Base-by-base conservation (phyloP, 2,113 vertebrate species). In the Leptodactylus fuscus region DNA sequence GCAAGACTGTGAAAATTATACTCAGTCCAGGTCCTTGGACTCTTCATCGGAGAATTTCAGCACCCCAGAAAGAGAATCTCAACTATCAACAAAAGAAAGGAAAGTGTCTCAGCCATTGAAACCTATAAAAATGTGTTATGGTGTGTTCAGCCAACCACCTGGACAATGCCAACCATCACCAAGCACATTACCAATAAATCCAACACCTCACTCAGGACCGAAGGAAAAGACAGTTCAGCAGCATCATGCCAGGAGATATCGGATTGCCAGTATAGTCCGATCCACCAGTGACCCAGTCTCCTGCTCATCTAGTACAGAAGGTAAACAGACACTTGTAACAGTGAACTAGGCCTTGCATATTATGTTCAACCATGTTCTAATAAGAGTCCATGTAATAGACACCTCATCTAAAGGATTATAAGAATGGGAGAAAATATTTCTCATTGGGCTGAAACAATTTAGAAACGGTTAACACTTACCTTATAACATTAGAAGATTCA, bases 231-330 rank as follows among this genome's bases (percentile, higher is more conserved):
- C 90, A 22, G 89, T 55, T n/a, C 92, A 38, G 24, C 89, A 89
- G 38, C 91, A 91, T 74, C 89, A 76, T 16, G 0, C 55, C 20
- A 87, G 89, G 34, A 90, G 87, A 49, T 85, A 90, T 83, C 90
- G 90, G 75, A 90, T 93, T 89, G 91, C 91, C 18, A 93, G 67
- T 41, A 93, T 98, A 12, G 94, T 97, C 85, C 96, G 96, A 1
- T 99, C 98, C 13, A 95, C 95, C 91, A 99, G 98, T 46, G 97
- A 99, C 91, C 98, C 98, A 0, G 90, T 96, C 34, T 94, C 96
- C 0, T 97, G 96, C 71, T 91, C 91, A 0, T 95, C 95, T n/a
- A 24, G 85, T 0, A 36, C 87, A 32, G 92, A 93, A 97, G 93
- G 98, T 99, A 92, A 55, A 92, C 90, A n/a, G 7, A 16, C 4